phyloP scores from a whole-genome alignment of 2,797 vertebrate species.

The Enteromius afrohamiltoni region DNA sequence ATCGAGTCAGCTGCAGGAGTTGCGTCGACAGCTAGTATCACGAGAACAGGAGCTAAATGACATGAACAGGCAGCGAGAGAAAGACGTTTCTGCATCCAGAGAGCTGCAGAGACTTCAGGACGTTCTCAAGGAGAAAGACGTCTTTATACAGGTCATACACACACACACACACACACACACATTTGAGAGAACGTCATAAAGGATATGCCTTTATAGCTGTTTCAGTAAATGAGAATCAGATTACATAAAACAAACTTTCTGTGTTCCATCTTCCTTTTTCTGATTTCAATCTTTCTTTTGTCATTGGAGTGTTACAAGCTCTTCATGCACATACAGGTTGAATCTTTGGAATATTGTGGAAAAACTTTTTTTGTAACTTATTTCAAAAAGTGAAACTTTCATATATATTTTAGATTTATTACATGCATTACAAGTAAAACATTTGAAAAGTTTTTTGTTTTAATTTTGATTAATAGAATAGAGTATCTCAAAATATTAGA shows the following conservation, averaged over 20 bases:
- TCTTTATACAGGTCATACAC: slow-evolving; percentile 69
- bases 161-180: not conserved
- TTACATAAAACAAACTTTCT: not conserved
- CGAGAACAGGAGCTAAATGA: slow-evolving; percentile 73
- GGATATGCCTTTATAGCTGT: not conserved
- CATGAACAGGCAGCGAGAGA: slow-evolving; percentile 69
- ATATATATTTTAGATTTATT: too few species aligned
- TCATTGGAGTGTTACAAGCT: not conserved
- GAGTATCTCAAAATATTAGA: too few species aligned
- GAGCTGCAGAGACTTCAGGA: slow-evolving; percentile 67
- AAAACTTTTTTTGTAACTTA: too few species aligned
- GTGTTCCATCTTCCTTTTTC: not conserved
- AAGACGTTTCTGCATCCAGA: slow-evolving; percentile 33
- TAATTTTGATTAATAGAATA: too few species aligned
- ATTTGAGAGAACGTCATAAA: not conserved
- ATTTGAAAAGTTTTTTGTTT: too few species aligned
- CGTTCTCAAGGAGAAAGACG: slow-evolving; percentile 81
- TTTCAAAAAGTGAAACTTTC: too few species aligned
- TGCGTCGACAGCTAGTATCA: slow-evolving; percentile 79
- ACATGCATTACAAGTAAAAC: too few species aligned
- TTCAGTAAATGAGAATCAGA: not conserved
- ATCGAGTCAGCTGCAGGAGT: slow-evolving; percentile 82
- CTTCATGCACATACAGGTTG: not conserved
- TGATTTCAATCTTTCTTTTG: not conserved
- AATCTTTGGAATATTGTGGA: too few species aligned